Conservation (phyloP, 2,888 invertebrate species). For the Abrostola tripartita region DNA sequence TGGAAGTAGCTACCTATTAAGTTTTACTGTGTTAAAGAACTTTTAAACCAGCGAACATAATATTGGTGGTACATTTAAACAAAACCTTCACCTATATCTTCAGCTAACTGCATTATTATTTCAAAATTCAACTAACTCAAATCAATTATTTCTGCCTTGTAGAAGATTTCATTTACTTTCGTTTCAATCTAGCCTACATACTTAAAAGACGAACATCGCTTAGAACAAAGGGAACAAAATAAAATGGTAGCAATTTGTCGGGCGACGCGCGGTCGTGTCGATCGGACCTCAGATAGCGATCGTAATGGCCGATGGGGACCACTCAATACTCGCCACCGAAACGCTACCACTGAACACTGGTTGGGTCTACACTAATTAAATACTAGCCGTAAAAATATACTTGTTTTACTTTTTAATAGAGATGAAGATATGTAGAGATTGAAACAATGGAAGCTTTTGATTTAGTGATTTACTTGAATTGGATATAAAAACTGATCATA, state of each 20-base stretch:
- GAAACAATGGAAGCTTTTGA: no score
- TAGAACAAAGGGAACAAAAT: slow-evolving; percentile 52
- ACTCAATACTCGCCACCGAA: slow-evolving; percentile 66
- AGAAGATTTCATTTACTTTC: slow-evolving; percentile 11
- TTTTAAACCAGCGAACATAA: no score
- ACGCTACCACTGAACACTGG: slow-evolving; percentile 30
- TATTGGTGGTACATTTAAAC: no score
- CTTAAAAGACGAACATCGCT: slow-evolving; percentile 31
- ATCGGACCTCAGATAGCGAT: slow-evolving; percentile 74
- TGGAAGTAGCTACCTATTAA: no score
- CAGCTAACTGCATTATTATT: no score
- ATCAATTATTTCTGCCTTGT: not conserved
- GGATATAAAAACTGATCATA: no score
- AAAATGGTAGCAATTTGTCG: slow-evolving; percentile 52
- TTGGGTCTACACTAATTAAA: not conserved
- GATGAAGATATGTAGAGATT: no score
- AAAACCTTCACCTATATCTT: no score
- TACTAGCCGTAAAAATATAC: slow-evolving; percentile 13
- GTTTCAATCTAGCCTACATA: slow-evolving; percentile 9
- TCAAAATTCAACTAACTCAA: no score
- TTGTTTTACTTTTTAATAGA: not conserved
- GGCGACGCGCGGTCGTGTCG: slow-evolving; percentile 68
- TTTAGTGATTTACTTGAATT: no score
- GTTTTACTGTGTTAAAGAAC: no score
- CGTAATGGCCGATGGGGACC: slow-evolving; percentile 73